Evolutionary conservation across 2,797 vertebrate species (phyloP).

Genomic region (Acrocephalus scirpaceus): DNA sequence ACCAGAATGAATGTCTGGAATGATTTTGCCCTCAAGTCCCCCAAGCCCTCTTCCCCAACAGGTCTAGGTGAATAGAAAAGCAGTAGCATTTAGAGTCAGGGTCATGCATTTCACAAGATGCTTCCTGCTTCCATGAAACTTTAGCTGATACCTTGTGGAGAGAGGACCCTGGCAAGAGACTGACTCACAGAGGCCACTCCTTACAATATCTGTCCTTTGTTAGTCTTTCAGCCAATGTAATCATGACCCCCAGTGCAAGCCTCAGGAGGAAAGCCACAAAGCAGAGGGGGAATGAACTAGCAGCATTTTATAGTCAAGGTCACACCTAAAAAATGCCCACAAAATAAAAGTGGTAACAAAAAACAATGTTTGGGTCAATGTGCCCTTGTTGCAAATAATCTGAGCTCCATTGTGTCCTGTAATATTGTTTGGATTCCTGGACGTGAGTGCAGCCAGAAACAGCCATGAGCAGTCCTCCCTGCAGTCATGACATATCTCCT

Average conservation of each 20-base stretch:
- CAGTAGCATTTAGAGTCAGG: background rate
- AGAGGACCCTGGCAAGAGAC: background rate
- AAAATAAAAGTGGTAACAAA: background rate
- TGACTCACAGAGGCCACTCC: background rate
- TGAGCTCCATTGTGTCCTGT: background rate
- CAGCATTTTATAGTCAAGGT: background rate
- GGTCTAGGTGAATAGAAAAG: background rate
- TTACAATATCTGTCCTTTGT: background rate
- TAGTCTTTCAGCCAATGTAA: background rate
- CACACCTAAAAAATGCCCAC: background rate
- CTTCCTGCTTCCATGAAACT: background rate
- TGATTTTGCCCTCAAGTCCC: background rate
- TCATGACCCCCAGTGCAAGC: background rate
- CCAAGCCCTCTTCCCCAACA: background rate
- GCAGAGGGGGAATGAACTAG: background rate
- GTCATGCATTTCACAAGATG: fast-evolving
- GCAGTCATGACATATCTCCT: background rate
- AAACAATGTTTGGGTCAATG: background rate
- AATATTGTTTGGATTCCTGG: background rate
- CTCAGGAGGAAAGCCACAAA: background rate
- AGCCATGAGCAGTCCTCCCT: background rate
- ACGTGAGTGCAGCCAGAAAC: background rate
- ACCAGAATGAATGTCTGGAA: background rate
- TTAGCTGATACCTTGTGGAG: background rate
- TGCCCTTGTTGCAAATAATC: background rate